Evolutionary conservation across 1,140 invertebrate species (phyloP).

Genomic region (Chymomyza costata): DNA sequence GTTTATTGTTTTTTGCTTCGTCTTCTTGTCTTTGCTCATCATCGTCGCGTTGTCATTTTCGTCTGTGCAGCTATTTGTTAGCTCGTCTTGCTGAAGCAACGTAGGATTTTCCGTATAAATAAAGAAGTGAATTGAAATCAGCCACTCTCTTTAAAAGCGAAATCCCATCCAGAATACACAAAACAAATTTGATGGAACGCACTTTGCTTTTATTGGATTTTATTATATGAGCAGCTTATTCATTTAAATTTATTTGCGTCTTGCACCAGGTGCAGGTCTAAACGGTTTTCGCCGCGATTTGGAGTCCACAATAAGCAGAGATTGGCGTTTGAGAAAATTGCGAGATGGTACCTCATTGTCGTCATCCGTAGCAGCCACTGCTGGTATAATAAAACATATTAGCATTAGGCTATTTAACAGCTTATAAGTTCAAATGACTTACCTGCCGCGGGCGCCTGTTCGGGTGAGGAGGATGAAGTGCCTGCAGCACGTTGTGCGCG

Average conservation of each 20-base stretch:
- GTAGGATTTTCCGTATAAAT: too few relatives aligned
- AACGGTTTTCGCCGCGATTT: slow-evolving; percentile 87
- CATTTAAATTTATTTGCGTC: slow-evolving; percentile 41
- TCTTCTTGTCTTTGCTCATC: slow-evolving; percentile 1
- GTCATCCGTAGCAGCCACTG: slow-evolving; percentile 81
- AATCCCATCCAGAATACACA: slow-evolving; percentile 22
- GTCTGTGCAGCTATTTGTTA: slow-evolving; percentile 59
- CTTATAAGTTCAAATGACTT: slow-evolving; percentile 12
- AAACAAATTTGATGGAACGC: neutral
- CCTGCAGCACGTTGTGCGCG: slow-evolving; percentile 60
- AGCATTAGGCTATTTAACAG: too few relatives aligned
- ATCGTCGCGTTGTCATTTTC: slow-evolving; percentile 30
- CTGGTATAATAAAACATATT: neutral
- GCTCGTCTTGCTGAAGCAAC: slow-evolving; percentile 56
- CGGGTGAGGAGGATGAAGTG: slow-evolving; percentile 67
- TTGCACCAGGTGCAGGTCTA: slow-evolving; percentile 61
- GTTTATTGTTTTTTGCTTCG: too few relatives aligned
- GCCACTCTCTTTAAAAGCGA: slow-evolving; percentile 38
- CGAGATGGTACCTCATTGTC: slow-evolving; percentile 89
- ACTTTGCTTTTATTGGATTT: neutral
- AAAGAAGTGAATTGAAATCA: too few relatives aligned
- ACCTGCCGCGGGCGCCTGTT: slow-evolving; percentile 68
- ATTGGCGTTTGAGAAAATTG: slow-evolving; percentile 86
- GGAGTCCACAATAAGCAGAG: slow-evolving; percentile 88
- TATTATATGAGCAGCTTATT: neutral